Base-by-base conservation (phyloP, 2,113 vertebrate genomes). In the Otolemur garnettii region DNA sequence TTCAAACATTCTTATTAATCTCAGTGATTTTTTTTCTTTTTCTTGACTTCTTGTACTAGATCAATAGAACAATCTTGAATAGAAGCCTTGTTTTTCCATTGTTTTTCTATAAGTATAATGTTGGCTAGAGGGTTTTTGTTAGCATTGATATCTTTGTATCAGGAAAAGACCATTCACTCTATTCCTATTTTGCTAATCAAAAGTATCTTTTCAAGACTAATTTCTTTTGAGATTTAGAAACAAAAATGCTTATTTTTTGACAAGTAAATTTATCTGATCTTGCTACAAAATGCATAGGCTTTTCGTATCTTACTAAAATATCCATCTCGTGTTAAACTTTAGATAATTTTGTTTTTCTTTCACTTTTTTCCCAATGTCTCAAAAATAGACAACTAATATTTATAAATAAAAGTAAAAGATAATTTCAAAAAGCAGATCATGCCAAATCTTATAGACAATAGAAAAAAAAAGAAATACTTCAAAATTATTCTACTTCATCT, bases 211-310 rank as follows among this genome's bases (percentile, higher is more conserved):
- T 84, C 57, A 68, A 71, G 24, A 77, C 4, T 26, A 91, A n/a
- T 24, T 75, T 93, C 72, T 22, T 59, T 72, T 74, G 22, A 74
- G 66, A 72, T 57, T 66, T 19, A 90, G 64, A 94, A 95, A 7
- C 24, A 88, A 92, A 75, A 89, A 33, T 57, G 24, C 77, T 84
- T 72, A 55, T 84, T 74, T 80, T 86, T 74, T 75, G 22, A 69
- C 59, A 89, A 64, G 22, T 93, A 50, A 87, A 62, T 21, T 74
- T 71, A 72, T 79, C 22, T 42, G 12, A 35, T 10, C 19, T 74
- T 84, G 77, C 86, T 66, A 24, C 64, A 91, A 71, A 64, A 87
- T 88, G 8, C 24, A 24, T 53, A 72, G 35, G 26, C 28, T 92
- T 22, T 81, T 88, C 22, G 35, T 80, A 57, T 79, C 55, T 92